A percentile compares a stretch with the other conserved stretches of the same genome.
Evolutionary conservation across 2,113 vertebrate genomes (phyloP).

Genomic region (Thunnus thynnus): DNA sequence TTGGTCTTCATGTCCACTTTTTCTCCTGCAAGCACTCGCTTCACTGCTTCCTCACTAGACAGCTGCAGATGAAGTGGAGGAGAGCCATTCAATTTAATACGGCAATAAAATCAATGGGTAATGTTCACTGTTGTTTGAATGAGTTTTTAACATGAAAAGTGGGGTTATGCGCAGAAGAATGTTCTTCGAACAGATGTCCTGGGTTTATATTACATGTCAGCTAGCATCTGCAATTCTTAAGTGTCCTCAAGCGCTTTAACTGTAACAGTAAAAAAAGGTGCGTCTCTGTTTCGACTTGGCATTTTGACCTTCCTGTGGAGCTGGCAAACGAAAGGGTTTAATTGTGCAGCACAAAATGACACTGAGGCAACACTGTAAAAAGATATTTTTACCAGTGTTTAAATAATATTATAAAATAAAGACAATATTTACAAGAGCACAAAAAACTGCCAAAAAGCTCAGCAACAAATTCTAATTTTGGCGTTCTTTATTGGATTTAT

Average conservation of each 20-base stretch:
- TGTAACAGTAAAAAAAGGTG: too few species aligned
- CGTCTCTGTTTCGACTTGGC: too few species aligned
- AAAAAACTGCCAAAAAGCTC: not conserved
- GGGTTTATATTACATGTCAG: not conserved
- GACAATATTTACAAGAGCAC: too few species aligned
- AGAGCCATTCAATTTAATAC: not conserved
- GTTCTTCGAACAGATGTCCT: not conserved
- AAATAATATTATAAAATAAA: too few species aligned
- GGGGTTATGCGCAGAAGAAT: too few species aligned
- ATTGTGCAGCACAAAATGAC: too few species aligned
- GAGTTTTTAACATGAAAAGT: not conserved
- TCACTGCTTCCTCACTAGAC: constrained; percentile 94
- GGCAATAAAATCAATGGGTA: not conserved
- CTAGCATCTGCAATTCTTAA: not conserved
- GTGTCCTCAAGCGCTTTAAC: not conserved
- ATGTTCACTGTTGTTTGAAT: not conserved
- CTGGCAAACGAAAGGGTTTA: too few species aligned
- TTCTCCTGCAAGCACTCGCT: constrained; percentile 90
- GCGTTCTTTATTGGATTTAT: not conserved
- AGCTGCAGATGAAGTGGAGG: constrained; percentile 80
- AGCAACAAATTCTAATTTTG: not conserved
- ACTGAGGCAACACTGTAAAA: too few species aligned
- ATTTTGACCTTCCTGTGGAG: too few species aligned
- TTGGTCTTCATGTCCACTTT: constrained; percentile 87
- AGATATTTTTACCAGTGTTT: too few species aligned